A percentile compares a stretch with the other conserved stretches of the same genome.
These are phyloP conservation scores for Mythimna vitellina DNA, from an alignment of 2,888 invertebrate species.

Conservation along the genomic window DNA sequence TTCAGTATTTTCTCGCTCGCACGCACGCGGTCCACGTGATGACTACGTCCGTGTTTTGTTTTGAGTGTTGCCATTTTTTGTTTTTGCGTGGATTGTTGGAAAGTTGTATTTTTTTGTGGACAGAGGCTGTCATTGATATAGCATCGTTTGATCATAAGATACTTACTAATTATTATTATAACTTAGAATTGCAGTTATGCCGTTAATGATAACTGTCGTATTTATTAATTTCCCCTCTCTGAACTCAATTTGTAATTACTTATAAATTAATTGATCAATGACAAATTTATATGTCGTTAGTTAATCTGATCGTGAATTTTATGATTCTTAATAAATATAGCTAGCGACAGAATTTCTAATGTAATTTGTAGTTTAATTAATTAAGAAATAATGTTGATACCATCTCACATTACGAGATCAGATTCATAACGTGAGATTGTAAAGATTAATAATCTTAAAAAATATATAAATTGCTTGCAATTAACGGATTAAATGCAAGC, in stretches of 20 bases:
- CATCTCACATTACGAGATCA: not conserved
- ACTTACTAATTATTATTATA: not conserved
- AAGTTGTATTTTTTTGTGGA: not conserved
- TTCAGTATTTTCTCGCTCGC: constrained; percentile 60
- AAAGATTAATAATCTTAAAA: not conserved
- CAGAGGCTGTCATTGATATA: not conserved
- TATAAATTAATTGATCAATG: constrained; percentile 12
- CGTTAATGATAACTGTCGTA: not conserved
- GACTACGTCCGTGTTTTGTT: constrained; percentile 67
- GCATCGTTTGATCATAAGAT: not conserved
- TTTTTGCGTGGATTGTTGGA: constrained; percentile 23
- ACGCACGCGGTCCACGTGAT: constrained; percentile 72
- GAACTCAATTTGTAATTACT: not conserved
- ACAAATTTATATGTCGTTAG: not conserved
- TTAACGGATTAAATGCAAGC: not conserved
- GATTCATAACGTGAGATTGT: too few relatives aligned
- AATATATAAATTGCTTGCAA: not conserved
- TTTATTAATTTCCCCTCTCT: not conserved
- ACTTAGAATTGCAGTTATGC: not conserved
- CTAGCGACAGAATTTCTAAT: too few relatives aligned
- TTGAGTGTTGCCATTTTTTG: constrained; percentile 53
- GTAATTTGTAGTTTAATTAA: not conserved
- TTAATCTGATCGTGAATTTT: constrained; percentile 8
- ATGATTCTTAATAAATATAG: constrained; percentile 12
- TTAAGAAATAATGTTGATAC: not conserved